Evolutionary conservation across 2,888 invertebrate species (phyloP).

Genomic region (Macaria liturata): DNA sequence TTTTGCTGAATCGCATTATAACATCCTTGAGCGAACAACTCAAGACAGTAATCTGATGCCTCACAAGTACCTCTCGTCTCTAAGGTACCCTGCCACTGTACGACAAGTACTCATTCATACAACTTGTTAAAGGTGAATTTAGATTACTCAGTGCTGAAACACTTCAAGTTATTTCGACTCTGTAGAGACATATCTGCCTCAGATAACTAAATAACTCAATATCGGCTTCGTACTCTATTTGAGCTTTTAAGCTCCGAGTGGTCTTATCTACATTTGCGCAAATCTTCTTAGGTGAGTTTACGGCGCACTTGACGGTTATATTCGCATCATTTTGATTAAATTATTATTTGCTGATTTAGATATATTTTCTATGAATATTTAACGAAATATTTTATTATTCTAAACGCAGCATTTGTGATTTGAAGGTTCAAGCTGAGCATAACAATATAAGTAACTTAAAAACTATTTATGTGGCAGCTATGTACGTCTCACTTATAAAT

Average conservation of each 20-base stretch:
- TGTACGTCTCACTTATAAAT: no score
- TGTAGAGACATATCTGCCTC: conserved; percentile 19
- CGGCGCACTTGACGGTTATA: conserved; percentile 7
- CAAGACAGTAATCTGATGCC: conserved; percentile 24
- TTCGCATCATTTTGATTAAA: neutral
- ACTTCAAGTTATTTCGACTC: conserved; percentile 17
- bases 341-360: no score
- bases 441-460: no score
- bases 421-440: no score
- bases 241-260: conserved; percentile 18
- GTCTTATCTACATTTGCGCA: conserved; percentile 15
- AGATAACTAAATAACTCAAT: conserved; percentile 25
- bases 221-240: conserved; percentile 14
- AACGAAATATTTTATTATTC: no score
- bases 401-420: no score
- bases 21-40: conserved; percentile 42
- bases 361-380: no score
- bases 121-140: conserved; percentile 26
- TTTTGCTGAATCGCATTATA: conserved; percentile 48
- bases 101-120: conserved; percentile 11
- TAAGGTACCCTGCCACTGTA: neutral
- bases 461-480: no score
- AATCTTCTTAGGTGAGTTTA: conserved; percentile 8
- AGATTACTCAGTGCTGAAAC: conserved; percentile 16
- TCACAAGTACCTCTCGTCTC: conserved; percentile 1